Evolutionary conservation across 35 echinoderm and acorn worm genomes (phyloP), one percentile per base, ranked within the genome.

Genomic region (Ptychodera flava): DNA sequence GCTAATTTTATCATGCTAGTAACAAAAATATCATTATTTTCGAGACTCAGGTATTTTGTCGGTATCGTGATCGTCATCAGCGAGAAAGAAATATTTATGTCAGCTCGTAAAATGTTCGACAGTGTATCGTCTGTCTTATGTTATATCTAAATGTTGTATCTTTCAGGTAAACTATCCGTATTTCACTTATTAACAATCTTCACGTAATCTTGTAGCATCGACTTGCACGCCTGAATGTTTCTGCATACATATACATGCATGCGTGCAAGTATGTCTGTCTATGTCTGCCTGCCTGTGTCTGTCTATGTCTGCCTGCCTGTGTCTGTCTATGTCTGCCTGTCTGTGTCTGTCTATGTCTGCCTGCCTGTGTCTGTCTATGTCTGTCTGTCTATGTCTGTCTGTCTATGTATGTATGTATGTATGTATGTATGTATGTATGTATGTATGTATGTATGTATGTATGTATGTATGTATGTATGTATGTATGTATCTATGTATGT

Each of bases 391-490:
- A 22, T 64, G 22, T 64, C 6, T 64, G 22, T 12, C 45, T n/a
- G 22, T 64, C 6, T 64, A 64, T 64, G 45, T 64, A 64, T 64
- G 45, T 64, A 64, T 64, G 45, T 64, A 64, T 64, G 45, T 64
- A 64, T 64, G 45, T 64, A 64, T 64, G 45, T 64, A 64, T 64
- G 45, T 64, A 64, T 64, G 45, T 64, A 64, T 64, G 45, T 64
- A 64, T 64, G 45, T 64, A 64, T 64, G 45, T 64, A 64, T 64
- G 45, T 64, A 64, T 64, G 45, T 64, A 64, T 64, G 45, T 64
- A 64, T 64, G 45, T 64, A 64, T 64, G 45, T 64, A 64, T 64
- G 45, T 64, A 64, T 64, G 45, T 64, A 64, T 64, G 45, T 64
- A 64, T 64, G 45, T 64, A 64, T 64, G 45, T 64, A 64, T 64